A percentile compares a stretch with the other conserved stretches of the same genome.
Evolutionary conservation across 2,888 invertebrate genomes (phyloP).

Genomic region (Drosophila phalerata): DNA sequence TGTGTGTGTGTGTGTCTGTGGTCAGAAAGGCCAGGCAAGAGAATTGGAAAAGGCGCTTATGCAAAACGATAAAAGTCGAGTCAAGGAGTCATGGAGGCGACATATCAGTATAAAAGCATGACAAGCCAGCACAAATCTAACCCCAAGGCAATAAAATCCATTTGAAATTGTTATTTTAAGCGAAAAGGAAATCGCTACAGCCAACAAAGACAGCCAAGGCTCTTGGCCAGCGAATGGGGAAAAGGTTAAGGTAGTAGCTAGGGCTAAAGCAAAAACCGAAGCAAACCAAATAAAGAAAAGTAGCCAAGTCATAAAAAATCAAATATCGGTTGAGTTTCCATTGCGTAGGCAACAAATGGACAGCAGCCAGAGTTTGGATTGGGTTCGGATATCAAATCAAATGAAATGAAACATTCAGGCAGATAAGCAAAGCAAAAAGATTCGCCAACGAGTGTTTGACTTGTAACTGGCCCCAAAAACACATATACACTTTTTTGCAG

Average conservation of each 20-base stretch:
- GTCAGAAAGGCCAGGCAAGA: conserved; percentile 15
- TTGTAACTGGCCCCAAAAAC: conserved; percentile 34
- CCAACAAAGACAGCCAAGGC: conserved; percentile 20
- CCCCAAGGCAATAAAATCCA: conserved; percentile 81
- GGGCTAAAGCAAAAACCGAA: not conserved
- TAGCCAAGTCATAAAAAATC: conserved; percentile 76
- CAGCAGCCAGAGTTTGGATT: conserved; percentile 32
- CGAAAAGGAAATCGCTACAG: conserved; percentile 59
- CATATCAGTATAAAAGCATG: conserved; percentile 38
- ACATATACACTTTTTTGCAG: conserved; percentile 14
- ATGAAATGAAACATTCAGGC: conserved; percentile 59
- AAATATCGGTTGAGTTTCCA: conserved; percentile 70
- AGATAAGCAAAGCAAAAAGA: conserved; percentile 49
- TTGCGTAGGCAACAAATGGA: conserved; percentile 56
- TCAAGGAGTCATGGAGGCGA: conserved; percentile 42
- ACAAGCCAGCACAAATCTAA: conserved; percentile 59
- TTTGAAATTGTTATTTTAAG: conserved; percentile 81
- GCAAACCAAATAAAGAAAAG: conserved; percentile 50
- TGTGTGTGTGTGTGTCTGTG: conserved; percentile 19
- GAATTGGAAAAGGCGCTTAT: conserved; percentile 76
- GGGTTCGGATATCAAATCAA: conserved; percentile 39
- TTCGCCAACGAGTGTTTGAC: conserved; percentile 39
- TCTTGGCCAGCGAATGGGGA: conserved; percentile 4
- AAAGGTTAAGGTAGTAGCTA: conserved; percentile 30
- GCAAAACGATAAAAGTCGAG: conserved; percentile 71